A percentile compares a stretch with the other conserved stretches of the same genome.
Conservation (phyloP, 2,888 invertebrate genomes). For the Bimastos eiseni region DNA sequence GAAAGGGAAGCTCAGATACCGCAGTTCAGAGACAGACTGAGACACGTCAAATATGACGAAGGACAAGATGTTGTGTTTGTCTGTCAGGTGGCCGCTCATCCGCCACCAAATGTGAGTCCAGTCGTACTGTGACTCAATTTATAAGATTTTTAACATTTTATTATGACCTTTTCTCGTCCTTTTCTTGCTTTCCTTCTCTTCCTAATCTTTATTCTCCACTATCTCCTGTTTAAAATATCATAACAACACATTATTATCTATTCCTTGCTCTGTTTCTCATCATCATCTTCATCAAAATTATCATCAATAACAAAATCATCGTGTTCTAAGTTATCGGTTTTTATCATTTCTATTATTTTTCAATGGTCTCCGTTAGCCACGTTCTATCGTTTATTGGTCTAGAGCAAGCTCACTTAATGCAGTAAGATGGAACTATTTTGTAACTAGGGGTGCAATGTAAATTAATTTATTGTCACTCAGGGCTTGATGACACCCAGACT, state of each 20-base stretch:
- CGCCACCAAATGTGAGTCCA: conserved; percentile 75
- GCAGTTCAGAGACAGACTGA: conserved; percentile 76
- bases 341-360: not conserved
- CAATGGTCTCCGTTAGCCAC: not conserved
- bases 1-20: conserved; percentile 66
- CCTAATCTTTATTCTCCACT: not conserved
- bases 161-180: not conserved
- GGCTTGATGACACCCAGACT: too few relatives aligned
- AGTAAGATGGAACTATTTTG: too few relatives aligned
- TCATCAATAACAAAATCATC: not conserved
- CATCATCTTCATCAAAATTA: not conserved
- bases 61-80: conserved; percentile 75
- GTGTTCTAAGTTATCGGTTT: not conserved
- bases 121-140: not conserved
- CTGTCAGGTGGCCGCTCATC: conserved; percentile 85
- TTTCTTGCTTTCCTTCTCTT: too few relatives aligned
- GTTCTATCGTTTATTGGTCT: too few relatives aligned
- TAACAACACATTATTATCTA: too few relatives aligned
- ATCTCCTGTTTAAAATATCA: too few relatives aligned
- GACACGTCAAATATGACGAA: conserved; percentile 77
- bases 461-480: too few relatives aligned
- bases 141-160: not conserved
- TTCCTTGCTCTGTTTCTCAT: not conserved
- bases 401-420: too few relatives aligned
- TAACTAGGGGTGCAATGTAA: too few relatives aligned